Percentiles rank a stretch among this genome's conserved stretches.
These are phyloP conservation scores for Spilosoma lubricipeda DNA, from an alignment of 2,888 invertebrate genomes.

Conservation along the genomic window DNA sequence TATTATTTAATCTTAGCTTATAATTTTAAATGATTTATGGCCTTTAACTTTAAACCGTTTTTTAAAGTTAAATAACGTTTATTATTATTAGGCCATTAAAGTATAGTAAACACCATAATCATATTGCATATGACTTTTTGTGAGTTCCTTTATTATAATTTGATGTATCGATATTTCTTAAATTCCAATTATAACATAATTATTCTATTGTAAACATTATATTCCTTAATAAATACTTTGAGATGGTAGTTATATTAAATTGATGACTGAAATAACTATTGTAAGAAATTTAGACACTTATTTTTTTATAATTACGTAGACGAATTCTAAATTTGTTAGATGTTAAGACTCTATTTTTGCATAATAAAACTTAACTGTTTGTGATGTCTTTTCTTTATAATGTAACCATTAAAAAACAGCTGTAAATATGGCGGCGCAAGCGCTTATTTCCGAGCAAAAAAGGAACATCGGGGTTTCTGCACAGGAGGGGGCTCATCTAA, in stretches of 20 bases:
- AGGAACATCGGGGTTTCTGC: too few species aligned
- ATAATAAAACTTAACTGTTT: not conserved
- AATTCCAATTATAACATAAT: not conserved
- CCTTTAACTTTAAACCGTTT: too few species aligned
- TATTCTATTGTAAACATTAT: not conserved
- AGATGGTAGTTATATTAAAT: not conserved
- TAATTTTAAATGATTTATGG: not conserved
- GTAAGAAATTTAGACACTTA: constrained; percentile 31
- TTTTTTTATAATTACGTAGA: constrained; percentile 11
- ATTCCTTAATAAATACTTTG: not conserved
- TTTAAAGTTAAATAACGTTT: too few species aligned
- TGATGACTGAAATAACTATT: constrained; percentile 36
- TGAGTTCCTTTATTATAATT: not conserved
- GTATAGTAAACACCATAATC: not conserved
- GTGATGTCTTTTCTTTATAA: not conserved
- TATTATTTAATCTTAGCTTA: not conserved
- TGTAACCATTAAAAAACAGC: not conserved
- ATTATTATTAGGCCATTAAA: not conserved
- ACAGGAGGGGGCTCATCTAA: too few species aligned
- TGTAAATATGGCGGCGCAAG: too few species aligned
- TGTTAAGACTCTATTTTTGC: constrained; percentile 43
- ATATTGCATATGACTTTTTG: not conserved
- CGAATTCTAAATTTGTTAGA: constrained; percentile 25
- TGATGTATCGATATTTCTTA: not conserved
- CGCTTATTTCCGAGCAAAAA: too few species aligned